Evolutionary conservation across 1,140 invertebrate genomes (phyloP), one percentile per base, ranked within the genome.

Genomic region (Zaprionus tsacasi): DNA sequence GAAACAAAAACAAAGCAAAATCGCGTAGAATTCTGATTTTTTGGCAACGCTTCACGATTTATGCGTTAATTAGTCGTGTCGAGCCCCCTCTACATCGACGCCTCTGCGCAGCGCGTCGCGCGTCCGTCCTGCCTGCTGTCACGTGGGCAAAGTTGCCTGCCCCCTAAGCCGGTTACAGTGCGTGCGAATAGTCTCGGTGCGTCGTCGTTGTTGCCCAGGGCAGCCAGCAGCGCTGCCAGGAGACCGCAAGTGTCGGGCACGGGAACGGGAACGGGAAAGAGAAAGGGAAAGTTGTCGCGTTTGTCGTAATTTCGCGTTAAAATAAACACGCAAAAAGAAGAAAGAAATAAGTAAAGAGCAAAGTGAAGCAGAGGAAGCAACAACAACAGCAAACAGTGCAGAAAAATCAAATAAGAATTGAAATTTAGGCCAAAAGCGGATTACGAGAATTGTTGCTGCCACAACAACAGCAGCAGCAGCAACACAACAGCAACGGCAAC

Each of bases 341-440:
- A 45, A 25, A 57, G 27, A 30, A 17, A 21, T 21, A 21, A 35
- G 33, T 64, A 63, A 27, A 52, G 2, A 3, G 40, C 40, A 40
- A 40, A 40, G 38, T n/a, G 40, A 45, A 43, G 21, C 15, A 48
- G 27, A 61, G 61, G 12, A 69, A 59, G 59, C 48, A 60, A 63
- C 45, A 68, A 63, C 50, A 73, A 63, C 17, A n/a, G 15, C 52
- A 60, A 74, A 52, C 54, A 40, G 70, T 78, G 78, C 63, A 60
- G 66, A 70, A 75, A 65, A 80, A 78, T 66, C 79, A 81, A 81
- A 77, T 64, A 74, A 65, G 73, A 89, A 88, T 87, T 83, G 81
- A 87, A 87, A 87, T 83, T 83, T 83, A 67, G 83, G 80, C 73
- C 83, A 76, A 88, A 86, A 80, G 85, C 83, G 83, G 83, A 88